Base-by-base conservation (phyloP, 1,140 invertebrate species). In the Aphaenogaster rudis region DNA sequence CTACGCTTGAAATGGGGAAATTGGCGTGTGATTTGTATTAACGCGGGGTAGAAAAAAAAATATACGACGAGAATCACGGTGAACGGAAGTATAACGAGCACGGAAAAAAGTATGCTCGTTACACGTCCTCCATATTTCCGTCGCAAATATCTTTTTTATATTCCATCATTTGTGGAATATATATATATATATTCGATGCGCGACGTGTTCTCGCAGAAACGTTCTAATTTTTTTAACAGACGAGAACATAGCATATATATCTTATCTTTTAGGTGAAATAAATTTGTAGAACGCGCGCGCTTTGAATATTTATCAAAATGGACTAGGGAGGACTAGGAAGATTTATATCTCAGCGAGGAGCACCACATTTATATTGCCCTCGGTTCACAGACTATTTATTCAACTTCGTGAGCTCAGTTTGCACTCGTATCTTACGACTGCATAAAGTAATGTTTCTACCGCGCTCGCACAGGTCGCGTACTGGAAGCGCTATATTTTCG, bases 341-440 rank as follows among this genome's bases (percentile, higher is more conserved):
- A 66, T 42, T 66, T 59, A 57, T 77, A 61, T 77, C 36, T 61
- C 74, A 39, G 36, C 50, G n/a, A 28, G 36, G 36, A n/a, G 39
- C 21, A 33, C n/a, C 39, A 28, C 39, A 45, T 77, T 77, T 61
- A 77, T 77, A 61, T 77, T 8, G 54, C 39, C 39, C 39, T 28
- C 39, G 39, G 57, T 57, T 77, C n/a, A 42, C 57, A 6, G 39
- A 77, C 39, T 61, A 77, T 77, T 61, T 61, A 77, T 77, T 77
- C 39, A 45, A 61, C 54, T 61, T 61, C 39, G 54, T 6, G 21
- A 61, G 57, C 39, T 77, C 54, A 11, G 36, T 61, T 77, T 42
- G 21, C n/a, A 13, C 54, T 61, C 13, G 54, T 77, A 77, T 45
- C 74, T 77, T 28, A 74, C 57, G n/a, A 59, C n/a, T 8, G 45